Percentiles rank a stretch among this genome's conserved stretches.
Conservation (phyloP, 64 coral and sea anemone genomes). For the Trachythela sp. region DNA sequence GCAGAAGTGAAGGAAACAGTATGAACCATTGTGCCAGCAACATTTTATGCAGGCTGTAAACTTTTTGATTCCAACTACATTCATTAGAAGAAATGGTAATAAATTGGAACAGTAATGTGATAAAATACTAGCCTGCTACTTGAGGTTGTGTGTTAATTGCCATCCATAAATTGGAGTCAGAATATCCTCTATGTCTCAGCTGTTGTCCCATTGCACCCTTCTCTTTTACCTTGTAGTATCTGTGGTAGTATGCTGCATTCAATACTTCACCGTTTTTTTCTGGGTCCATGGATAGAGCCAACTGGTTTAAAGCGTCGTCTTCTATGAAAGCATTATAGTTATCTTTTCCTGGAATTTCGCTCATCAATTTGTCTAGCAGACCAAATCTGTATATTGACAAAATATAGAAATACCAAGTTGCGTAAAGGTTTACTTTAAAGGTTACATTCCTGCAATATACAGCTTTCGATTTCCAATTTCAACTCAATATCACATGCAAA, state of each 20-base stretch:
- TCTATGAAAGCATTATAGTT: constrained; percentile 15
- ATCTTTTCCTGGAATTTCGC: constrained; percentile 48
- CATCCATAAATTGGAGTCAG: constrained; percentile 43
- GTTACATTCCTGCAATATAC: no score
- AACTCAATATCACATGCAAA: no score
- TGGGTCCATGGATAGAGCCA: constrained; percentile 12
- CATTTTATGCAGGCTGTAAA: no score
- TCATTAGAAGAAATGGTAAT: background rate
- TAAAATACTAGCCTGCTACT: constrained; percentile 18
- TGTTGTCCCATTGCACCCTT: constrained; percentile 32
- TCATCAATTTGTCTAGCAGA: constrained; percentile 36
- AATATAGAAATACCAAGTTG: no score
- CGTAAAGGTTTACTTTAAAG: no score
- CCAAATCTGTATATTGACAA: background rate
- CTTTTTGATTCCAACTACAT: background rate
- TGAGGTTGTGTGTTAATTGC: constrained; percentile 44
- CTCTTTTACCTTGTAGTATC: constrained; percentile 39
- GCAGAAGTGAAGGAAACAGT: no score
- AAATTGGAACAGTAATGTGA: background rate
- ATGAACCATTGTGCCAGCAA: no score
- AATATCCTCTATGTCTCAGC: constrained; percentile 22
- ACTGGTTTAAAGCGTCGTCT: constrained; percentile 7
- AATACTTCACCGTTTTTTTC: background rate
- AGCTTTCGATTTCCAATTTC: no score
- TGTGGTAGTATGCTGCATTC: constrained; percentile 42